Base-by-base conservation (phyloP, 2,888 invertebrate species). In the Plebejus argus region DNA sequence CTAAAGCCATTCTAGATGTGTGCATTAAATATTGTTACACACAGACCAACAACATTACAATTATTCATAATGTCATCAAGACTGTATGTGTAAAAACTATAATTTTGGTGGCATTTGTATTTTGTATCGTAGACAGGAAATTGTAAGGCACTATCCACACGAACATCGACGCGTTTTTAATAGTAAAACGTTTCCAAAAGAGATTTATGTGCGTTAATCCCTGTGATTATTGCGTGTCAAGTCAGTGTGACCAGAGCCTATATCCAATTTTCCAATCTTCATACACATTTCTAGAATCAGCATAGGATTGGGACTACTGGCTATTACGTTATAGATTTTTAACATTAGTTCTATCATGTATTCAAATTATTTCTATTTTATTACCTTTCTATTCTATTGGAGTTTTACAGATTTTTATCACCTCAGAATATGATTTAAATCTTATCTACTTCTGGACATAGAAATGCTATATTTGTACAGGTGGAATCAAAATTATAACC, bases 381-480 rank as follows among this genome's bases (percentile, higher is more conserved):
- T 66, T 15, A 66, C 66, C 15, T 15, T 66, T 66, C 61, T 23
- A 23, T 12, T 12, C 18, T 66, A 66, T 66, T 4, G 6, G 12
- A 5, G 23, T 28, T 66, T 66, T 33, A 33, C 66, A 66, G 28
- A 66, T 66, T 66, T 66, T 66, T 66, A 66, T 18, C 66, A 28
- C 15, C 28, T 28, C 66, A 28, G 28, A 33, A 18, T 66, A 15
- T 33, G 66, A 71, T 39, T 39, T 71, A 71, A 20, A 71, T 74
- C 74, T 74, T 53, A 74, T 49, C 74, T 74, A 74, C 28, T 49
- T 18, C 18, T 72, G 72, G 49, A 74, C 74, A 49, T 20, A 49
- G 18, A 74, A 74, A 53, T 20, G 74, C 53, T 53, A 74, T 28
- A 53, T 74, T 74, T 74, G 49, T 53, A 74, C 74, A 74, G 49